Percentiles rank a stretch among this genome's conserved stretches.
These are phyloP conservation scores for Prolemur simus DNA, from an alignment of 2,113 vertebrate species.

Conservation along the genomic window DNA sequence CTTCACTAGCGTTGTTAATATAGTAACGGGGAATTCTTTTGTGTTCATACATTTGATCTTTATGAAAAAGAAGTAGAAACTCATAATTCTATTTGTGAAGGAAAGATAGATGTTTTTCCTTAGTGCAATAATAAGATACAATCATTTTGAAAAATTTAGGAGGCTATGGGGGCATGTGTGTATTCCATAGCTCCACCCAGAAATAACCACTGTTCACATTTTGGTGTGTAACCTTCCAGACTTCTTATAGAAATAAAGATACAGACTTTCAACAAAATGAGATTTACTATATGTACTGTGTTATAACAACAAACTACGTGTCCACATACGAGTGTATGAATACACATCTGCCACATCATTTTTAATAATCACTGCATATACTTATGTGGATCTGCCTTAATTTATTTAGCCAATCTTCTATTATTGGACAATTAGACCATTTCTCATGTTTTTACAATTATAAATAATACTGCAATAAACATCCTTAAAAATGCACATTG, in stretches of 20 bases:
- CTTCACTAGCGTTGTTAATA: not conserved
- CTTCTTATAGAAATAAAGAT: not conserved
- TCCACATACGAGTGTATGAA: not conserved
- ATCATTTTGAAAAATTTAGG: not conserved
- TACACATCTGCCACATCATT: not conserved
- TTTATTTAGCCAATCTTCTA: not conserved
- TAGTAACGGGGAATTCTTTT: not conserved
- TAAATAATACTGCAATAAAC: not conserved
- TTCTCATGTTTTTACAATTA: not conserved
- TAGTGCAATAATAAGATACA: not conserved
- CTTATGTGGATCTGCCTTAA: not conserved
- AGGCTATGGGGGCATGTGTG: fast-evolving
- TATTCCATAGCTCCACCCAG: not conserved
- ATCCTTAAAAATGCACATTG: not conserved
- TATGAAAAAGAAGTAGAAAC: not conserved
- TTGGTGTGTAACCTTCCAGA: not conserved
- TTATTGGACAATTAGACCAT: not conserved
- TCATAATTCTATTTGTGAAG: not conserved
- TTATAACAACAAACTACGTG: not conserved
- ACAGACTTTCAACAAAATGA: not conserved
- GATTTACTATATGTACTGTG: not conserved
- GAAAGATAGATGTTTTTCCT: not conserved
- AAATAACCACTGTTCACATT: not conserved
- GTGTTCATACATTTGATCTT: not conserved
- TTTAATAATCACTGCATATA: not conserved